Conservation (phyloP, 1,140 invertebrate genomes). For the Drosophila persimilis region DNA sequence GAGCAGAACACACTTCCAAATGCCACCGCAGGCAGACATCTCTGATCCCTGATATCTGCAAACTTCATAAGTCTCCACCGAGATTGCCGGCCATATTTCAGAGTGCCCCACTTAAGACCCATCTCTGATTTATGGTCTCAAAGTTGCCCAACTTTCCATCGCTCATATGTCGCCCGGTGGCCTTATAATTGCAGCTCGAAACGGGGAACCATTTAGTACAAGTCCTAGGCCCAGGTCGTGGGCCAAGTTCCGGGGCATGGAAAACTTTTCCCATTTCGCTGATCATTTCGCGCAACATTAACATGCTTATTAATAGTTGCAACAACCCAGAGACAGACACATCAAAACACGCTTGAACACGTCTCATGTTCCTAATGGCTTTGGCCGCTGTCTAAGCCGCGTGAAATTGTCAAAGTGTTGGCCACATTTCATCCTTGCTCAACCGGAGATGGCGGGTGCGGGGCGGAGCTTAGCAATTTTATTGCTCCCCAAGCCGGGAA, state of each 20-base stretch:
- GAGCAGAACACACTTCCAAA: constrained; percentile 14
- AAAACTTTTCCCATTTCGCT: constrained; percentile 73
- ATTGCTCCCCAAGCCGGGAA: constrained; percentile 49
- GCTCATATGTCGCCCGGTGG: constrained; percentile 44
- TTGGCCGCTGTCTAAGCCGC: constrained; percentile 22
- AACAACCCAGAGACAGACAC: constrained; percentile 5
- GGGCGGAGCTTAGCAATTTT: constrained; percentile 52
- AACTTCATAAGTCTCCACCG: constrained; percentile 37
- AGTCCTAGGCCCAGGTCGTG: constrained; percentile 39
- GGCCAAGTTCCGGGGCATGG: constrained; percentile 5
- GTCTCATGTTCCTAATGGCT: constrained; percentile 26
- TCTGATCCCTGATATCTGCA: constrained; percentile 32
- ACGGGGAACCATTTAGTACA: constrained; percentile 66
- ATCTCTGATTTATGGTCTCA: constrained; percentile 61
- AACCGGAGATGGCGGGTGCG: constrained; percentile 11
- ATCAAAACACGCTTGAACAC: constrained; percentile 26
- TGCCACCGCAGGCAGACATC: constrained; percentile 9
- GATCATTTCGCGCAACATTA: constrained; percentile 76
- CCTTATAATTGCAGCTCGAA: constrained; percentile 52
- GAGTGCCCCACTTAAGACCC: constrained; percentile 23
- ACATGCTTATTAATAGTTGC: constrained; percentile 72
- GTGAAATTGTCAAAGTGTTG: constrained; percentile 61
- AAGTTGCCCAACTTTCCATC: constrained; percentile 55
- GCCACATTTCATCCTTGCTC: constrained; percentile 40
- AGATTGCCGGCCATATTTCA: constrained; percentile 7